phyloP scores from a whole-genome alignment of 37 sponge, comb jelly and placozoan species.

The Oopsacas minuta region DNA sequence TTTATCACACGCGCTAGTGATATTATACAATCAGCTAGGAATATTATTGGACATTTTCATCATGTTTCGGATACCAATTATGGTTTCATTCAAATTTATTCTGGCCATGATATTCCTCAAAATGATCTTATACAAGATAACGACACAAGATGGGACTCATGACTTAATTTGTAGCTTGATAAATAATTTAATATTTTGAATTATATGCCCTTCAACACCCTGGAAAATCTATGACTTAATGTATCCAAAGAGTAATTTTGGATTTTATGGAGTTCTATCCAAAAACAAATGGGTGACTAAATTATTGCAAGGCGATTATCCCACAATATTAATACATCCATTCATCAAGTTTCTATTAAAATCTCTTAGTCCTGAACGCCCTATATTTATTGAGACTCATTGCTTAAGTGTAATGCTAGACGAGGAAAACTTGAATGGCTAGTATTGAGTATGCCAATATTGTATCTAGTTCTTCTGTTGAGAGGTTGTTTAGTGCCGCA shows the following conservation, averaged over 20 bases:
- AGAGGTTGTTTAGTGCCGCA: neutral
- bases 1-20: neutral
- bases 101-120: neutral
- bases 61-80: neutral
- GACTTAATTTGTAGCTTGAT: neutral
- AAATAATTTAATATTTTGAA: neutral
- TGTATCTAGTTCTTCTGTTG: neutral
- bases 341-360: neutral
- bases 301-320: neutral
- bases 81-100: neutral
- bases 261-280: neutral
- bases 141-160: conserved; percentile 14
- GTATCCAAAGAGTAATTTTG: neutral
- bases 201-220: neutral
- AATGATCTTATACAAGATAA: conserved; percentile 3
- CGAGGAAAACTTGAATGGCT: neutral
- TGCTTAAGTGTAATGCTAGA: no score
- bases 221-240: neutral
- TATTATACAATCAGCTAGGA: conserved; percentile 3
- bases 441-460: neutral
- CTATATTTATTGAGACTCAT: no score
- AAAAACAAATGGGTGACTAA: neutral
- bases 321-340: neutral
- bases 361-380: neutral
- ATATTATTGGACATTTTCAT: neutral